Evolutionary conservation across 2,888 invertebrate genomes (phyloP).

Genomic region (Andrena bucephala): DNA sequence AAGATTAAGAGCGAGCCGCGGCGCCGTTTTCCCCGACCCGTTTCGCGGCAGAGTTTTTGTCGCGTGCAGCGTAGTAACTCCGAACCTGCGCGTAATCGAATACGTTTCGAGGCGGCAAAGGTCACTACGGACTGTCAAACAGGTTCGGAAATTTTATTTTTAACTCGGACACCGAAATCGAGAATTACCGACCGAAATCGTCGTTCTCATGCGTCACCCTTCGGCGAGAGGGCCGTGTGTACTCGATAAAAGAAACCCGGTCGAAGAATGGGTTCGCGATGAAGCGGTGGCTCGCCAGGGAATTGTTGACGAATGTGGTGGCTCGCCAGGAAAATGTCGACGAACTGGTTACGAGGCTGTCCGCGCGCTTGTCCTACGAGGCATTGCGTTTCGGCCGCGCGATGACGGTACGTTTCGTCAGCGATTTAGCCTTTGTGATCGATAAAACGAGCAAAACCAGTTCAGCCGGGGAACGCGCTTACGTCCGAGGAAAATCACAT

Average conservation of each 20-base stretch:
- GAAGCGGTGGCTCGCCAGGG: not conserved
- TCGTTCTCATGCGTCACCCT: not conserved
- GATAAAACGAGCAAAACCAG: constrained; percentile 42
- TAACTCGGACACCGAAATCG: not conserved
- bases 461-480: constrained; percentile 48
- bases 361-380: not conserved
- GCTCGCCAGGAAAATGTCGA: not conserved
- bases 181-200: constrained; percentile 9
- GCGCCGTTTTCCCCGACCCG: not conserved
- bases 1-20: constrained; percentile 7
- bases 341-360: constrained; percentile 4
- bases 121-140: constrained; percentile 40
- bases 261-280: no score
- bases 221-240: not conserved
- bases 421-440: constrained; percentile 15
- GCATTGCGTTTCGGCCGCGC: not conserved
- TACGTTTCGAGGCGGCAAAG: constrained; percentile 43
- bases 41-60: constrained; percentile 14
- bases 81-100: constrained; percentile 30
- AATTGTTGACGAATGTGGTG: not conserved
- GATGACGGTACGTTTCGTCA: not conserved
- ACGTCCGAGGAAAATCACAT: constrained; percentile 65
- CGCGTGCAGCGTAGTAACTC: constrained; percentile 20
- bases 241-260: not conserved
- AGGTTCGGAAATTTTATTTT: constrained; percentile 49